phyloP scores from a whole-genome alignment of 1,140 invertebrate species.

The Atopsyche davidsoni region DNA sequence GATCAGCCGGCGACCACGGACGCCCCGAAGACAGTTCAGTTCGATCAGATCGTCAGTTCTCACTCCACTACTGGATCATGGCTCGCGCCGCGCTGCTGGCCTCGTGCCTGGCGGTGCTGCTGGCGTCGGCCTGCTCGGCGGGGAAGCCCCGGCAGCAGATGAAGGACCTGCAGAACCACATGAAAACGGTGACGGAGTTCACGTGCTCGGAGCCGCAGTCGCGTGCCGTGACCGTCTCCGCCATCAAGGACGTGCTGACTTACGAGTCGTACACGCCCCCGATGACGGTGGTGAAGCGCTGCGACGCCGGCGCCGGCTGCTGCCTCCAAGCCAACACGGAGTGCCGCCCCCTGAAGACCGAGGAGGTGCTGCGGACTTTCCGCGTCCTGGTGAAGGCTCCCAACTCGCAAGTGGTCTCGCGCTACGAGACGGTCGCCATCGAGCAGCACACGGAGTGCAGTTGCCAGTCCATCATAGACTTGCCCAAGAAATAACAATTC shows the following conservation, averaged over 20 bases:
- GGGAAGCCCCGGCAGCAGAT: too few relatives aligned
- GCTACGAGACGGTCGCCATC: slow-evolving; percentile 5
- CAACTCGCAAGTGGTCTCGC: too few relatives aligned
- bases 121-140: too few relatives aligned
- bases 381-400: too few relatives aligned
- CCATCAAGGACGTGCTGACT: slow-evolving; percentile 3
- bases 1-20: too few relatives aligned
- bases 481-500: slow-evolving; percentile 7
- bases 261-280: slow-evolving; percentile 28
- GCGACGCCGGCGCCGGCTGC: slow-evolving; percentile 37
- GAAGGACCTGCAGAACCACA: background rate
- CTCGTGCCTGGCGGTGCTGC: too few relatives aligned
- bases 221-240: slow-evolving; percentile 2
- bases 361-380: too few relatives aligned
- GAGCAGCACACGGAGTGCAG: slow-evolving; percentile 14
- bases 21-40: too few relatives aligned
- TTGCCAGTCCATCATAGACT: slow-evolving; percentile 3
- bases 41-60: too few relatives aligned
- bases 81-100: too few relatives aligned
- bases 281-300: slow-evolving; percentile 40
- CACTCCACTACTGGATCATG: too few relatives aligned
- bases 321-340: slow-evolving; percentile 34
- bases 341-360: slow-evolving; percentile 5
- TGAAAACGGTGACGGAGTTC: background rate
- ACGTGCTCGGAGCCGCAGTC: slow-evolving; percentile 8